Conservation (phyloP, 2,888 invertebrate species). For the Ormia ochracea region DNA sequence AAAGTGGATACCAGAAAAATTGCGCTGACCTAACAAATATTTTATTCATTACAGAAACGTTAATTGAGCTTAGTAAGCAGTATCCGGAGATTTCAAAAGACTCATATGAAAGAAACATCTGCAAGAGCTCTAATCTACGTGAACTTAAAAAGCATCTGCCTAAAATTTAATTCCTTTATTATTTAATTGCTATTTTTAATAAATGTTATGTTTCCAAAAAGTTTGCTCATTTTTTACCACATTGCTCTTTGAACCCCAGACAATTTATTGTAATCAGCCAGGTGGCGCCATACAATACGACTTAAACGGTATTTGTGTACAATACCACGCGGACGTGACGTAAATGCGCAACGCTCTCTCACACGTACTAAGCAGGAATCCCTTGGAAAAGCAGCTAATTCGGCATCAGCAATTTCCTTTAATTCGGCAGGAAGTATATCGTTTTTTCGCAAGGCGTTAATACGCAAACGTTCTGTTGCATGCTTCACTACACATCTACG, state of each 20-base stretch:
- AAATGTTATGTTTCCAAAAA: slow-evolving; percentile 21
- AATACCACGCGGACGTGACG: slow-evolving; percentile 90
- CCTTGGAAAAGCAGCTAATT: slow-evolving; percentile 86
- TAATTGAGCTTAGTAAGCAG: slow-evolving; percentile 41
- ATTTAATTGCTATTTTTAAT: slow-evolving; percentile 58
- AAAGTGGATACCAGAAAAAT: slow-evolving; percentile 37
- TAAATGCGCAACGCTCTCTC: slow-evolving; percentile 89
- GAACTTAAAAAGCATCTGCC: slow-evolving; percentile 53
- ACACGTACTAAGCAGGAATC: slow-evolving; percentile 83
- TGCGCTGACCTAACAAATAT: background rate
- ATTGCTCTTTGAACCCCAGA: slow-evolving; percentile 95
- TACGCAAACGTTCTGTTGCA: slow-evolving; percentile 86
- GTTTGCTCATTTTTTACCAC: slow-evolving; percentile 80
- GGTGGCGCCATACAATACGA: slow-evolving; percentile 91
- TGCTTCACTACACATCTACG: slow-evolving; percentile 85
- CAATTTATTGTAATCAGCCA: slow-evolving; percentile 95
- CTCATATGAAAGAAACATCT: slow-evolving; percentile 64
- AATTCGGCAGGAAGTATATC: slow-evolving; percentile 89
- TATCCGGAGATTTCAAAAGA: slow-evolving; percentile 67
- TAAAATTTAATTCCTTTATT: slow-evolving; percentile 17
- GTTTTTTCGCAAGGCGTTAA: slow-evolving; percentile 90
- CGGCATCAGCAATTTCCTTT: slow-evolving; percentile 86
- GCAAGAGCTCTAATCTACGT: slow-evolving; percentile 59
- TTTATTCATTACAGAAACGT: slow-evolving; percentile 28
- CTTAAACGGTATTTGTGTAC: slow-evolving; percentile 90